phyloP scores from a whole-genome alignment of 1,140 invertebrate genomes.

The Aplysia californica region DNA sequence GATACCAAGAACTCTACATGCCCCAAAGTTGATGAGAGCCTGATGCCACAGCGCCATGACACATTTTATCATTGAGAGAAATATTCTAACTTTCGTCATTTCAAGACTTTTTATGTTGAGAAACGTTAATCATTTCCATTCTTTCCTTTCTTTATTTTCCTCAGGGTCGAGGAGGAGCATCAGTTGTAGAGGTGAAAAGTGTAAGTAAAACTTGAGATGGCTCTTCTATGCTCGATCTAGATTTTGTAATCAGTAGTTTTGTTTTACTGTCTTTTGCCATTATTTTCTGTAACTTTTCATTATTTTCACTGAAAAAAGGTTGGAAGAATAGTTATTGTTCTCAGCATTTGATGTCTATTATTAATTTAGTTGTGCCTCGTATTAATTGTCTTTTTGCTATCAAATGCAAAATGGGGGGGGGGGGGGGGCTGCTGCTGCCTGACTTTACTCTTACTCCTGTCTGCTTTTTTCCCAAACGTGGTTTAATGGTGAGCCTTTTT shows the following conservation, averaged over 20 bases:
- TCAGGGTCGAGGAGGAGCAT: background rate
- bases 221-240: background rate
- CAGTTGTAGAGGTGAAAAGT: conserved; percentile 16
- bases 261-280: conserved; percentile 5
- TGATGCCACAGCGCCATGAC: too few species aligned
- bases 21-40: too few species aligned
- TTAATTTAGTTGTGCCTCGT: background rate
- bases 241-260: background rate
- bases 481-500: too few species aligned
- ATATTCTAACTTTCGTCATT: background rate
- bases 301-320: background rate
- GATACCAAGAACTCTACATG: too few species aligned
- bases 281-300: background rate
- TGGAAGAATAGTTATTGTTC: background rate
- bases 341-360: background rate
- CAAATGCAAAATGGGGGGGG: too few species aligned
- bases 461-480: too few species aligned
- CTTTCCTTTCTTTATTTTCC: background rate
- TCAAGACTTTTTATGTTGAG: background rate
- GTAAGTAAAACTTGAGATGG: background rate
- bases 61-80: too few species aligned
- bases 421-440: too few species aligned
- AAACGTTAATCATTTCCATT: background rate
- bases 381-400: too few species aligned
- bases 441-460: too few species aligned